These are phyloP conservation scores for Enteromius thamalakanensis DNA, from an alignment of 2,797 vertebrate genomes.

Conservation along the genomic window DNA sequence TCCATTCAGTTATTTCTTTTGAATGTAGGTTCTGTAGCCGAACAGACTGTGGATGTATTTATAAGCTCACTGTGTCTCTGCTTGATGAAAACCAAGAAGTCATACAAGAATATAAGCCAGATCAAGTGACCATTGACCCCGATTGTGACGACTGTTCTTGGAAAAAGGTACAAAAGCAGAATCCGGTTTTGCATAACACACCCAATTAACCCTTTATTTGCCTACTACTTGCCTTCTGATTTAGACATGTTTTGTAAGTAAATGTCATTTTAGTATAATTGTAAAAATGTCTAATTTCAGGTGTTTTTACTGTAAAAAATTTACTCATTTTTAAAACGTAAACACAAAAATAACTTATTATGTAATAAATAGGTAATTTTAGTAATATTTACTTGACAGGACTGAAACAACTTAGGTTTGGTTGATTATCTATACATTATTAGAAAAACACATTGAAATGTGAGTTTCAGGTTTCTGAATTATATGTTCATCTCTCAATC, in stretches of 20 bases:
- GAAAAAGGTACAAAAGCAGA: constrained; percentile 69
- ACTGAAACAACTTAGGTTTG: too few relatives aligned
- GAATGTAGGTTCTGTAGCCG: constrained; percentile 84
- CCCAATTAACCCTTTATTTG: neutral
- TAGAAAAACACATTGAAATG: too few relatives aligned
- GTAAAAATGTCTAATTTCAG: too few relatives aligned
- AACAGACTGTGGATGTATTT: constrained; percentile 85
- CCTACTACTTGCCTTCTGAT: too few relatives aligned
- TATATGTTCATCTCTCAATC: too few relatives aligned
- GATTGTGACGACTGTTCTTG: constrained; percentile 74
- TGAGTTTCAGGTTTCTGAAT: too few relatives aligned
- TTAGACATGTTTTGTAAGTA: too few relatives aligned
- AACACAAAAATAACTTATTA: too few relatives aligned
- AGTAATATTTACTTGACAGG: too few relatives aligned
- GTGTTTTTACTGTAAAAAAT: neutral
- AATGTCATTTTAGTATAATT: too few relatives aligned
- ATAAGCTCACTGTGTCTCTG: constrained; percentile 81
- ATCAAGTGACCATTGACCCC: constrained; percentile 66
- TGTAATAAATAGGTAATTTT: too few relatives aligned
- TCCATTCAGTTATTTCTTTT: neutral
- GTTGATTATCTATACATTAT: too few relatives aligned
- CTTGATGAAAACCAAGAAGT: constrained; percentile 82
- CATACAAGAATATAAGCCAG: constrained; percentile 79
- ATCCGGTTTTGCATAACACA: neutral
- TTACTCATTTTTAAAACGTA: neutral